Evolutionary conservation across 2,888 invertebrate genomes (phyloP), one percentile per base, ranked within the genome.

Genomic region (Elaeidobius kamerunicus): DNA sequence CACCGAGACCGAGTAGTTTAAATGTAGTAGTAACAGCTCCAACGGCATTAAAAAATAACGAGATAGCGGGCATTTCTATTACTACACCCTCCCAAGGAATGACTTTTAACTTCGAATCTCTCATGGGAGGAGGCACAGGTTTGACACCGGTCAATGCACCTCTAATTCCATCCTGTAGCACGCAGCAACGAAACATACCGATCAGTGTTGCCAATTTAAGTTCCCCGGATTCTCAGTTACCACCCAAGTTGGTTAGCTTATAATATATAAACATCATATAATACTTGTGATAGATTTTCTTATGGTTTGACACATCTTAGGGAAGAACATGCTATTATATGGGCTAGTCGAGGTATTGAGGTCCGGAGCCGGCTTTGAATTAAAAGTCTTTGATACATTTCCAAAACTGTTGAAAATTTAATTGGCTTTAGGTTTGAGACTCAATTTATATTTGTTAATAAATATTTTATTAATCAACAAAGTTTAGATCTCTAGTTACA

Each of bases 121-220:
- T 95, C 55, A 91, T 94, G 88, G 92, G 91, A 65, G 92, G 92
- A 43, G 92, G 93, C 65, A 92, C 94, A 2, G 93, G 94, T 0
- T 76, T 95, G 41, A 94, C 94, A 5, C 94, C 94, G 0, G 88
- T 91, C 27, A 84, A 81, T 41, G 82, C 81, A 49, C 87, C 88
- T 1, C 67, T 85, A 46, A 76, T 83, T 63, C 85, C 85, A 16
- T 77, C 79, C 18, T 90, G 89, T 75, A 85, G 86, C 56, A 84
- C 84, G 60, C 88, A 90, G 72, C 86, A 86, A 69, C 81, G 88
- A 67, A 81, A 81, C 70, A 82, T 85, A 41, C 79, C 83, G 64
- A 77, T 70, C 65, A 54, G 73, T 52, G 63, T 62, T 55, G 58
- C 74, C 57, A 77, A 76, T 44, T 76, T 84, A 62, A 80, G 82